phyloP scores from a whole-genome alignment of 1,140 invertebrate genomes.

The Lithobius niger region DNA sequence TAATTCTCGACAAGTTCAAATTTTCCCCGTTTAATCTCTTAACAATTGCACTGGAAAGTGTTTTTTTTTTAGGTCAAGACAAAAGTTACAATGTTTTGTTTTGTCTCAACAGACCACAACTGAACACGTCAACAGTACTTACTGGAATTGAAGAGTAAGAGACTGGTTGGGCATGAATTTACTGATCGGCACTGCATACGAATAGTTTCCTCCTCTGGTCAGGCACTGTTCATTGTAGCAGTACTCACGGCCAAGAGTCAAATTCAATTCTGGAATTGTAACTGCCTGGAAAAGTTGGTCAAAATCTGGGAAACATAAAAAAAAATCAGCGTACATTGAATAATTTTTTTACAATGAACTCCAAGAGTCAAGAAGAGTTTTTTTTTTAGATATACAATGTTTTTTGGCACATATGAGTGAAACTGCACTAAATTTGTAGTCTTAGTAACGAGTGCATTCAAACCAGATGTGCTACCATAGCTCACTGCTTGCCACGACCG shows the following conservation, averaged over 20 bases:
- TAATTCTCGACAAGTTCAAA: background rate
- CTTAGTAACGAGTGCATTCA: no score
- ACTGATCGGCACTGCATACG: constrained; percentile 43
- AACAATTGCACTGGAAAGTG: no score
- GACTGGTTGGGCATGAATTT: constrained; percentile 41
- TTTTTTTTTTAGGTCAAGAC: no score
- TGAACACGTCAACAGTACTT: constrained; percentile 16
- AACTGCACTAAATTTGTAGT: no score
- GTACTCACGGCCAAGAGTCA: constrained; percentile 22
- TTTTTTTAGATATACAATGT: no score
- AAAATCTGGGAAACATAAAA: no score
- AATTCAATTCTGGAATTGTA: constrained; percentile 18
- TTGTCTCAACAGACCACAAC: background rate
- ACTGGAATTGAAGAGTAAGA: constrained; percentile 41
- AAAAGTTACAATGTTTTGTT: background rate
- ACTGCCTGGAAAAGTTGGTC: background rate
- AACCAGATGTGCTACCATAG: no score
- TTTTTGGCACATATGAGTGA: no score
- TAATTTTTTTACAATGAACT: no score
- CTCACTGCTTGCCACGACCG: no score
- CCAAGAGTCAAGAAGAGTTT: no score
- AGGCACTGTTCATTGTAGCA: constrained; percentile 17
- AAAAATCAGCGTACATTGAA: no score
- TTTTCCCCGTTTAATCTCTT: background rate
- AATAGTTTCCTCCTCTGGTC: constrained; percentile 25